A percentile compares a stretch with the other conserved stretches of the same genome.
These are phyloP conservation scores for Epinephelus coioides DNA, from an alignment of 2,797 vertebrate genomes.

Conservation along the genomic window DNA sequence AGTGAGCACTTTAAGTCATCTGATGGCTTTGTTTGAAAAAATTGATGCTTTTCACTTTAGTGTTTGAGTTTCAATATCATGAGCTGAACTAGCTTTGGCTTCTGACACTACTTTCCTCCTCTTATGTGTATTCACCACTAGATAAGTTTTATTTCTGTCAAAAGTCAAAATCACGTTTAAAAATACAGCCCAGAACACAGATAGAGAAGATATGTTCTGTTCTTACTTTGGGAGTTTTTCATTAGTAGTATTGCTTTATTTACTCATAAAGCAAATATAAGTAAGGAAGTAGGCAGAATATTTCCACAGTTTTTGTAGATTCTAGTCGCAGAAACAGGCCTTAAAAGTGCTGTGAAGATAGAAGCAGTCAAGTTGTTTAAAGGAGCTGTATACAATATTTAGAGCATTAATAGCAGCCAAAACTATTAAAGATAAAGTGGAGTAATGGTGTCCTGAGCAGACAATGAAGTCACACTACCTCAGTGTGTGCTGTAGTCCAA, in stretches of 20 bases:
- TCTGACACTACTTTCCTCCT: not conserved
- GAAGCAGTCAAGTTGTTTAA: not conserved
- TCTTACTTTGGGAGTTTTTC: not conserved
- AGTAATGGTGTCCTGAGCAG: no score
- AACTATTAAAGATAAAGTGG: no score
- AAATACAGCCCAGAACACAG: not conserved
- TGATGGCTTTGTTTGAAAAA: not conserved
- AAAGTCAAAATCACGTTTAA: not conserved
- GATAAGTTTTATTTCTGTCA: slow-evolving; percentile 22
- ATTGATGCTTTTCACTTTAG: not conserved
- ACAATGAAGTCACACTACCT: no score
- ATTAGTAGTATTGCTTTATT: not conserved
- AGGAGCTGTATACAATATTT: no score
- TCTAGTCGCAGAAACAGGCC: not conserved
- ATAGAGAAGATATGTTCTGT: no score
- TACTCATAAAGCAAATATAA: not conserved
- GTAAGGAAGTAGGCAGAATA: not conserved
- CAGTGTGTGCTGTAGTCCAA: no score
- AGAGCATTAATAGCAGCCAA: no score
- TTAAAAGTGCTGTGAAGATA: not conserved
- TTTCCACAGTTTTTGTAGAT: not conserved
- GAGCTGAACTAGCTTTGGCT: not conserved
- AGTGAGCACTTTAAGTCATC: not conserved
- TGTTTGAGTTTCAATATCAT: not conserved
- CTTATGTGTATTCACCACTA: not conserved